These are phyloP conservation scores for Zygogramma bicolorata DNA, from an alignment of 2,888 invertebrate genomes.

Conservation along the genomic window DNA sequence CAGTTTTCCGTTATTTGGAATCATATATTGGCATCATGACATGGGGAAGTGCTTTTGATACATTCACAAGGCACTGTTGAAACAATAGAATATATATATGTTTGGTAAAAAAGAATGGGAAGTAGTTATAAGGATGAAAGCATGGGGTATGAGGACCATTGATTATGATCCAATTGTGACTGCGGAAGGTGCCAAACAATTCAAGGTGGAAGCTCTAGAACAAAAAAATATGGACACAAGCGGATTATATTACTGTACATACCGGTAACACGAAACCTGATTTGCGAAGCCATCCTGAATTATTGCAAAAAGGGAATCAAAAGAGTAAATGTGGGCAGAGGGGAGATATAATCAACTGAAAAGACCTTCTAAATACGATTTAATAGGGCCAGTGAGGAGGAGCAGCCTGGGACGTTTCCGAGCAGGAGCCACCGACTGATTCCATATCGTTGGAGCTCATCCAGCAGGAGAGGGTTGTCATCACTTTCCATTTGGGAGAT, in stretches of 20 bases:
- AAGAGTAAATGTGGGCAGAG: constrained; percentile 95
- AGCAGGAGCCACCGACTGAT: constrained; percentile 87
- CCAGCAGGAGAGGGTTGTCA: constrained; percentile 87
- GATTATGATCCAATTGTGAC: constrained; percentile 95
- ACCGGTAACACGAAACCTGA: constrained; percentile 75
- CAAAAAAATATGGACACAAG: constrained; percentile 90
- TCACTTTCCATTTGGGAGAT: constrained; percentile 96
- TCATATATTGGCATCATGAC: no score
- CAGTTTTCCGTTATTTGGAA: no score
- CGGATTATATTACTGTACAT: constrained; percentile 97
- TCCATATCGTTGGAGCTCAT: constrained; percentile 82
- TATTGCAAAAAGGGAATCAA: constrained; percentile 90
- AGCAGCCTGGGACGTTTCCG: constrained; percentile 94
- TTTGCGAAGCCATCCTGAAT: constrained; percentile 78
- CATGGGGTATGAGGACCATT: no score
- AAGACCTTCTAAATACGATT: constrained; percentile 84
- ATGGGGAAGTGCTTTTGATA: no score
- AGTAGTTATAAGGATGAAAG: no score
- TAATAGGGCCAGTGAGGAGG: constrained; percentile 88
- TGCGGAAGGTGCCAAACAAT: constrained; percentile 80
- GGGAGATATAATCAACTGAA: constrained; percentile 95
- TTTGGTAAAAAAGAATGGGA: no score
- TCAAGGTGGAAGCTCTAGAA: constrained; percentile 82
- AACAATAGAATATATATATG: no score
- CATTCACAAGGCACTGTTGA: no score